Evolutionary conservation across 2,888 invertebrate genomes (phyloP).

Genomic region (Antheraea assamensis): DNA sequence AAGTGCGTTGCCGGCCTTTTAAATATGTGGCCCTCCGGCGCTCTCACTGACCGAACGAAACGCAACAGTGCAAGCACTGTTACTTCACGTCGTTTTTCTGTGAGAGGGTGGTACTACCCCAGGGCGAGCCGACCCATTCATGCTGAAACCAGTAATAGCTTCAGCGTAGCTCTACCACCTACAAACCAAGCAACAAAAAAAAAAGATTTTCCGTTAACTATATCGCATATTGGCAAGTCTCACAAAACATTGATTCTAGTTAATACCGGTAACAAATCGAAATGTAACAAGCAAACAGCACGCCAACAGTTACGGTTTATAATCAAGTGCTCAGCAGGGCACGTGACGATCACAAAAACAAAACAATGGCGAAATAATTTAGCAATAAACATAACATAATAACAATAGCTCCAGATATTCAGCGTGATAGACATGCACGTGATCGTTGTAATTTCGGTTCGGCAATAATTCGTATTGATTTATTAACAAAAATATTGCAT

Average conservation of each 20-base stretch:
- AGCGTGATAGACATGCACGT: not conserved
- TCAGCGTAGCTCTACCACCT: too few species aligned
- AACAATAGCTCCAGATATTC: not conserved
- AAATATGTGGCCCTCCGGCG: too few species aligned
- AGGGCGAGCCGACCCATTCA: too few species aligned
- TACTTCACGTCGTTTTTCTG: too few species aligned
- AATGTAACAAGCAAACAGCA: not conserved
- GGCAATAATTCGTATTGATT: not conserved
- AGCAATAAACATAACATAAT: not conserved
- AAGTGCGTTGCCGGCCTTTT: too few species aligned
- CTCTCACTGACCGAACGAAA: too few species aligned
- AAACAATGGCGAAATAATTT: constrained; percentile 5
- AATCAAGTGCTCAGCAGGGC: not conserved
- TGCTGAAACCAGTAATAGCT: too few species aligned
- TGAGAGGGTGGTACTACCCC: too few species aligned
- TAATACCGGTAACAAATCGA: not conserved
- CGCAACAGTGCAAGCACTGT: too few species aligned
- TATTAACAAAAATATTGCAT: not conserved
- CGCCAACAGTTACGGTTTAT: not conserved
- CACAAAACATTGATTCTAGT: not conserved
- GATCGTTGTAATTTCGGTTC: not conserved
- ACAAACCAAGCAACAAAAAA: too few species aligned
- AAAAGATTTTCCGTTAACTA: too few species aligned
- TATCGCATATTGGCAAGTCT: too few species aligned
- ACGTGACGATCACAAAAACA: constrained; percentile 4